Percentiles rank a stretch among this genome's conserved stretches.
Evolutionary conservation across 2,113 vertebrate species (phyloP).

Genomic region (Penelope pileata): DNA sequence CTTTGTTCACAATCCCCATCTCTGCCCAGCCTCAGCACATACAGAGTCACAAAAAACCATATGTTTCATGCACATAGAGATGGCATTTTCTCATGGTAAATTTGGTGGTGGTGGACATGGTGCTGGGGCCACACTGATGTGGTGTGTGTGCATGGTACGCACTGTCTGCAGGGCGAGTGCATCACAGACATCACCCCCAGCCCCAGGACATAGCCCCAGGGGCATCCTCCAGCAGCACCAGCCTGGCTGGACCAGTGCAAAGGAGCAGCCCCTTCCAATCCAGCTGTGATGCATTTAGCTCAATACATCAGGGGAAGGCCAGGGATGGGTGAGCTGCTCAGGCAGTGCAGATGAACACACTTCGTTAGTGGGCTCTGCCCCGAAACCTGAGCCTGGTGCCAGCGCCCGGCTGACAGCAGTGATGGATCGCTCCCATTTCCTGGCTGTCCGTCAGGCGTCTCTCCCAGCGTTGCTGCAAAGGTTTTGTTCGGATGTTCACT

Average conservation of each 20-base stretch:
- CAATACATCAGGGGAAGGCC: background rate
- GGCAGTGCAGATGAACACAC: constrained; percentile 18
- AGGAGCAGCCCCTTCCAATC: background rate
- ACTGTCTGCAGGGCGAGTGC: background rate
- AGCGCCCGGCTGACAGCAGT: background rate
- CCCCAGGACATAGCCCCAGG: fast-evolving
- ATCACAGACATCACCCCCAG: background rate
- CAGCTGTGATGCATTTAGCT: background rate
- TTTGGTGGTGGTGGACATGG: background rate
- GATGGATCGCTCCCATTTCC: constrained; percentile 59
- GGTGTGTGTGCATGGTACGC: background rate
- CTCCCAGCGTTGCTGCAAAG: background rate
- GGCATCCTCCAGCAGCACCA: background rate
- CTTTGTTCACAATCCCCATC: background rate
- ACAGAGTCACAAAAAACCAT: background rate
- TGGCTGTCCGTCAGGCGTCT: constrained; percentile 51
- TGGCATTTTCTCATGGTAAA: background rate
- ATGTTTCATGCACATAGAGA: fast-evolving
- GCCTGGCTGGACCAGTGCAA: background rate
- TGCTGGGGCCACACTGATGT: background rate
- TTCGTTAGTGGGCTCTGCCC: background rate
- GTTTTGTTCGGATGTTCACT: constrained; percentile 34
- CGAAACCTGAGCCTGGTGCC: constrained; percentile 46
- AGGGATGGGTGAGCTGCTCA: background rate
- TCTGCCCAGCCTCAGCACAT: fast-evolving